These are phyloP conservation scores for Riparia riparia DNA, from an alignment of 2,113 vertebrate genomes.

Conservation along the genomic window DNA sequence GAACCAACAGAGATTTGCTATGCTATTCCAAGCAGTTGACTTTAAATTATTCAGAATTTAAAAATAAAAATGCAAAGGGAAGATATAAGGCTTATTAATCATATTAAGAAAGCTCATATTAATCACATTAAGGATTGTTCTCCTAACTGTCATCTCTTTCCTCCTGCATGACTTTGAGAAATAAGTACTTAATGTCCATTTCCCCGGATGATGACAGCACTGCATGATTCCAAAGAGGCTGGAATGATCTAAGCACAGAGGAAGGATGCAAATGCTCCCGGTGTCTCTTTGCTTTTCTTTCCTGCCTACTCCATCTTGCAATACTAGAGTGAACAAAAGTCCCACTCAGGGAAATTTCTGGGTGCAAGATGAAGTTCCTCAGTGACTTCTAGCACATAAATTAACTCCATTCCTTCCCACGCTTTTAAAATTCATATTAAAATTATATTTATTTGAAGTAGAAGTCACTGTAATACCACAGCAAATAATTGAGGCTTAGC, in stretches of 20 bases:
- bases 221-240: neutral
- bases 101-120: neutral
- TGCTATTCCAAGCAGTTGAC: neutral
- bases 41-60: neutral
- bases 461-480: neutral
- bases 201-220: accelerated
- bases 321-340: neutral
- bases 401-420: neutral
- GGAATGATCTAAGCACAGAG: neutral
- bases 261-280: neutral
- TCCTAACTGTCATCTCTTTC: neutral
- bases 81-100: neutral
- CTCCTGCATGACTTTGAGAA: neutral
- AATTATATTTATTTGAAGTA: neutral
- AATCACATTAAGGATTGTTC: slow-evolving; percentile 1
- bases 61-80: neutral
- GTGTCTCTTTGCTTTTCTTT: neutral
- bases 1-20: neutral
- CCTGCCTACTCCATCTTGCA: neutral
- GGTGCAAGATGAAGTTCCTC: neutral
- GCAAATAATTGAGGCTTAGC: neutral
- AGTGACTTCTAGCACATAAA: neutral
- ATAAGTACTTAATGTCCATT: neutral
- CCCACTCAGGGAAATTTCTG: neutral
- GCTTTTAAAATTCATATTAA: neutral